Evolutionary conservation across 2,888 invertebrate species (phyloP).

Genomic region (Sinohyriopsis cumingii): DNA sequence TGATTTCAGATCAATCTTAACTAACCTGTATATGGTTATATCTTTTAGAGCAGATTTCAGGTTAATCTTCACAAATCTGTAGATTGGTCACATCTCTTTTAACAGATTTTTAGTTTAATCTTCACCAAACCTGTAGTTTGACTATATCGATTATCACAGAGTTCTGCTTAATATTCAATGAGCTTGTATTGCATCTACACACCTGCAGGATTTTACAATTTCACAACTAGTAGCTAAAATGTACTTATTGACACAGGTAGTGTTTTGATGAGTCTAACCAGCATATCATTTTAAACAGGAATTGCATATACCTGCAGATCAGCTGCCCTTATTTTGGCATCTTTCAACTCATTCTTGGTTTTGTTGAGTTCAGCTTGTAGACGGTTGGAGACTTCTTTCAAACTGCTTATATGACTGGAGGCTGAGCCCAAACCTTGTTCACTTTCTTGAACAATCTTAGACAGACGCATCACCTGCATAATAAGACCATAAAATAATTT

Average conservation of each 20-base stretch:
- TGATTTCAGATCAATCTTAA: no score
- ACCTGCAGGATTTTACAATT: no score
- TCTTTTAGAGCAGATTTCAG: no score
- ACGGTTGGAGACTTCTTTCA: conserved; percentile 55
- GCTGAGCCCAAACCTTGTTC: conserved; percentile 66
- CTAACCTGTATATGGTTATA: no score
- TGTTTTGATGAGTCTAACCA: background rate
- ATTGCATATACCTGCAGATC: conserved; percentile 56
- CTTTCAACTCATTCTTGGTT: conserved; percentile 56
- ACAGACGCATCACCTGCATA: conserved; percentile 60
- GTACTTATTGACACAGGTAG: background rate
- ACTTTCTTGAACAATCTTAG: conserved; percentile 59
- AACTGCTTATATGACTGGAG: conserved; percentile 56
- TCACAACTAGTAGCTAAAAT: background rate
- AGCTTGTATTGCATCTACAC: background rate
- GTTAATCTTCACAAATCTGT: no score
- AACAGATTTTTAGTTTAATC: no score
- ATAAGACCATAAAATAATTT: background rate
- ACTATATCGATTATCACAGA: no score
- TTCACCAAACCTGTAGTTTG: no score
- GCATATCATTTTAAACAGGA: background rate
- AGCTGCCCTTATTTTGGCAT: conserved; percentile 48
- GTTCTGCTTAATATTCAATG: no score
- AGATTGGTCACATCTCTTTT: no score
- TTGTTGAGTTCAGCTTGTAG: conserved; percentile 65